Conservation (phyloP, 2,888 invertebrate genomes). For the Acleris cristana region DNA sequence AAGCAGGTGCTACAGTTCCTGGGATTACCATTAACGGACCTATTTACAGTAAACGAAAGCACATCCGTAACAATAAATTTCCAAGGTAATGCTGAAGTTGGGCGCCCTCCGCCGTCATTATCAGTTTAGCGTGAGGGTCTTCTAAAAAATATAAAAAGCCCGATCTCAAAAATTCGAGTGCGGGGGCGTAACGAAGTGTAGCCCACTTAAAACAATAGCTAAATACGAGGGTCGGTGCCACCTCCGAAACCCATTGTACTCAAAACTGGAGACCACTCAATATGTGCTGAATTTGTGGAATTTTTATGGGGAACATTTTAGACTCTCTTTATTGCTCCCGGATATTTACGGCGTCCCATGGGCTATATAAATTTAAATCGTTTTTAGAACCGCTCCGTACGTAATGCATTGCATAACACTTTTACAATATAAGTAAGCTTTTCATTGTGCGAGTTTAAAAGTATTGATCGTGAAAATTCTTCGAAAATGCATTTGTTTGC, state of each 20-base stretch:
- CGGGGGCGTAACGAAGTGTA: constrained; percentile 80
- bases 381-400: constrained; percentile 57
- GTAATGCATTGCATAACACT: constrained; percentile 23
- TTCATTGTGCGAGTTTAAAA: constrained; percentile 2
- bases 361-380: constrained; percentile 62
- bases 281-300: constrained; percentile 79
- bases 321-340: constrained; percentile 68
- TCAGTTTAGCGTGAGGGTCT: constrained; percentile 78
- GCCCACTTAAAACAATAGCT: constrained; percentile 83
- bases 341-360: constrained; percentile 72
- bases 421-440: neutral
- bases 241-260: constrained; percentile 63
- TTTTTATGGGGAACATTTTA: constrained; percentile 70
- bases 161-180: constrained; percentile 74
- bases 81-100: constrained; percentile 66
- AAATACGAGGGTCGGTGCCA: constrained; percentile 73
- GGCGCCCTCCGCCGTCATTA: constrained; percentile 68
- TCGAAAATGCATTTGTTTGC: constrained; percentile 43
- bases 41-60: constrained; percentile 69
- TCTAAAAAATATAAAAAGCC: constrained; percentile 72
- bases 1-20: constrained; percentile 68
- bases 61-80: constrained; percentile 76
- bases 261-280: constrained; percentile 74
- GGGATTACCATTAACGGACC: constrained; percentile 67
- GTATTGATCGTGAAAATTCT: neutral